Conservation (phyloP, 2,797 vertebrate genomes). For the Sarcoramphus papa region DNA sequence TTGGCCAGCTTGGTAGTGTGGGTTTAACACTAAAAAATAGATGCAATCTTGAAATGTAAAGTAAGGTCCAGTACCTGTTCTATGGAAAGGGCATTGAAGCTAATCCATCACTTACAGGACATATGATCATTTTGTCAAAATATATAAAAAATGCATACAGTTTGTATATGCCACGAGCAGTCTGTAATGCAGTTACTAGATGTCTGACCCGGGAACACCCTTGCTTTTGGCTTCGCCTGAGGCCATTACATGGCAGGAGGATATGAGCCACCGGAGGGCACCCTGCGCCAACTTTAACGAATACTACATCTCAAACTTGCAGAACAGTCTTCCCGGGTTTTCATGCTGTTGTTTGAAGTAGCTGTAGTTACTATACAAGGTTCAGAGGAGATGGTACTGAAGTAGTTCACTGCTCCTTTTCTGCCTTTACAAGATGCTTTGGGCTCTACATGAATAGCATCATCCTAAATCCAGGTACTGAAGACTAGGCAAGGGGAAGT, state of each 20-base stretch:
- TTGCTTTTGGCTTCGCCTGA: neutral
- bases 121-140: neutral
- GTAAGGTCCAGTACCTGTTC: neutral
- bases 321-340: rapidly evolving
- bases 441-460: neutral
- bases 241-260: neutral
- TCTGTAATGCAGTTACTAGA: neutral
- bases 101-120: neutral
- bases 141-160: neutral
- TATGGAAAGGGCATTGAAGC: neutral
- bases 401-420: neutral
- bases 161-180: neutral
- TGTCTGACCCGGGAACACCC: neutral
- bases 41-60: neutral
- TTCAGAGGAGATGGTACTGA: neutral
- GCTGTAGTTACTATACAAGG: neutral
- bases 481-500: neutral
- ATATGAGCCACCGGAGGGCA: neutral
- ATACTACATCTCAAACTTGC: too few relatives aligned
- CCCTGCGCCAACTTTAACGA: neutral
- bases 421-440: neutral
- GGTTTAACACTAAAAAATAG: neutral
- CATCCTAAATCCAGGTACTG: neutral
- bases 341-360: neutral
- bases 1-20: neutral